Base-by-base conservation (phyloP, 2,888 invertebrate species). In the Lycophotia porphyrea region DNA sequence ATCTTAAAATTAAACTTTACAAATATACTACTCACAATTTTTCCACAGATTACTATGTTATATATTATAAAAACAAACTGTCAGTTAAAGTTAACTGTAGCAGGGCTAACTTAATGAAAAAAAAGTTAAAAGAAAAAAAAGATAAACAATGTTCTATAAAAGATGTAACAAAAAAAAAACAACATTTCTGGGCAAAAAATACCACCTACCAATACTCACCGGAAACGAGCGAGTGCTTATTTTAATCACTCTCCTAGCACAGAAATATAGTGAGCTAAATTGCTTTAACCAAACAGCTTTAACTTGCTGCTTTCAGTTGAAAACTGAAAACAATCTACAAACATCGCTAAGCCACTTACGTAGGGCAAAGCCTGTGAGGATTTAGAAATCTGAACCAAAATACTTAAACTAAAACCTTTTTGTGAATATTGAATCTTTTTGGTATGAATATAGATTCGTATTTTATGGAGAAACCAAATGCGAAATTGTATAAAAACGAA, bases 321-420 rank as follows among this genome's bases (percentile, higher is more conserved):
- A 85, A 63, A 52, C 68, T 36, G 36, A 68, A 84, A 87, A 87
- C 77, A 74, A 80, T 84, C 73, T 77, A 69, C 79, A 74, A 86
- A 84, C 76, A 84, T 55, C 47, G 39, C 61, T 78, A 80, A 87
- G 49, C 80, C 74, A 75, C 74, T 82, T 82, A 82, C 9, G 39
- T 55, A 58, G 60, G 63, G 24, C 11, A 58, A 61, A 39, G 74
- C 39, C 64, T 64, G 36, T 13, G 21, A 64, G 52, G 72, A 70
- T 81, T 81, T 71, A 31, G 15, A 65, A 75, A 74, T 74, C 71
- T 67, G 42, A 31, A 11, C 47, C 67, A 73, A 76, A 63, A 60
- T 74, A 60, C 21, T 11, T 24, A 75, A 74, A 34, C 36, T 27
- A 55, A 77, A 72, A 31, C n/a, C 24, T 9, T 77, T 61, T 39